Evolutionary conservation across 2,113 vertebrate species (phyloP).

Genomic region (Sinosuthora webbiana): DNA sequence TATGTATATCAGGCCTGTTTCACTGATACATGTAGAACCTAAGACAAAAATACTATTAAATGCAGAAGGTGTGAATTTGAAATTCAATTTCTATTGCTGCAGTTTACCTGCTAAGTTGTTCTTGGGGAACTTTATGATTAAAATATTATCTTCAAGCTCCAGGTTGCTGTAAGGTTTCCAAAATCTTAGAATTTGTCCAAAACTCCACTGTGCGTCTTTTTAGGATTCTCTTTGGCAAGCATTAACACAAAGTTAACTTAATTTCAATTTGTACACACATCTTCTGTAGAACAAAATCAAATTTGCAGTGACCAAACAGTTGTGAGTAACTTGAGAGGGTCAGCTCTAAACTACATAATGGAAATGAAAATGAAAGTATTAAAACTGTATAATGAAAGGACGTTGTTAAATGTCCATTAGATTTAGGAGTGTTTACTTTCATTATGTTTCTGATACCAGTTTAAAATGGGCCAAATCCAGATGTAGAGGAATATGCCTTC

Average conservation of each 20-base stretch:
- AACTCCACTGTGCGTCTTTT: background rate
- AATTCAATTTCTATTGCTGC: background rate
- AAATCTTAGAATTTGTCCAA: background rate
- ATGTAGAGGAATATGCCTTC: background rate
- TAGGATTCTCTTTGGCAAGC: background rate
- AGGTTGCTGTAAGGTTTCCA: background rate
- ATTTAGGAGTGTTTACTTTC: conserved; percentile 11
- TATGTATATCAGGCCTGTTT: background rate
- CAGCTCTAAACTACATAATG: background rate
- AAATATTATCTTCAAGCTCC: background rate
- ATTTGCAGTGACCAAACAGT: background rate
- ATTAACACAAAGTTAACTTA: background rate
- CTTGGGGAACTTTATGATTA: background rate
- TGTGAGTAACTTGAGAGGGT: background rate
- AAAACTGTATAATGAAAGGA: background rate
- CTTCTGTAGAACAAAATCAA: background rate
- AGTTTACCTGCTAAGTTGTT: background rate
- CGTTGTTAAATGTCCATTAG: background rate
- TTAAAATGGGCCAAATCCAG: conserved; percentile 20
- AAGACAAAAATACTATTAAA: background rate
- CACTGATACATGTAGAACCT: background rate
- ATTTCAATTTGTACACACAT: background rate
- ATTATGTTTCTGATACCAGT: background rate
- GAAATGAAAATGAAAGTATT: conserved; percentile 14
- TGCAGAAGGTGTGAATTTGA: background rate